Evolutionary conservation across 2,888 invertebrate species (phyloP).

Genomic region (Papilio elwesi): DNA sequence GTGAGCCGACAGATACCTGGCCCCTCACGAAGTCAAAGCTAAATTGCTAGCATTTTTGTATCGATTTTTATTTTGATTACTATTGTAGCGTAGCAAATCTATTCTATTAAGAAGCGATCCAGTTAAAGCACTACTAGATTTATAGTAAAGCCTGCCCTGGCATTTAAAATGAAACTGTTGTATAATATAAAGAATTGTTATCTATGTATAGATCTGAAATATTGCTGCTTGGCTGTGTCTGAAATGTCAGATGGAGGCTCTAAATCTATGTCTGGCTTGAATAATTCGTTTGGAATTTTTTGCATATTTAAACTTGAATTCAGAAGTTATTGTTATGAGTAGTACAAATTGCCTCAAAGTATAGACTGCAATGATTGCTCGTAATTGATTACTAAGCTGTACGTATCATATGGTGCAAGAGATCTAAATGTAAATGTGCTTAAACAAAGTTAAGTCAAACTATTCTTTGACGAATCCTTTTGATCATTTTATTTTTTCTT

Average conservation of each 20-base stretch:
- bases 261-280: slow-evolving; percentile 36
- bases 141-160: slow-evolving; percentile 38
- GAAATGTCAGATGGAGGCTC: slow-evolving; percentile 39
- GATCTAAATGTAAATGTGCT: too few species aligned
- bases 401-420: too few species aligned
- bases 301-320: slow-evolving; percentile 39
- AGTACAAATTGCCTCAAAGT: slow-evolving; percentile 16
- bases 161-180: slow-evolving; percentile 38
- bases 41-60: slow-evolving; percentile 54
- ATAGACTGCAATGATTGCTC: slow-evolving; percentile 10
- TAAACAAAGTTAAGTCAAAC: too few species aligned
- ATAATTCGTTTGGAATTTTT: slow-evolving; percentile 37
- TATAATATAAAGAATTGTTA: slow-evolving; percentile 40
- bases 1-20: slow-evolving; percentile 54
- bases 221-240: slow-evolving; percentile 35
- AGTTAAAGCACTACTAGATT: slow-evolving; percentile 36
- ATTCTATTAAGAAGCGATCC: slow-evolving; percentile 45
- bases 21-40: slow-evolving; percentile 52
- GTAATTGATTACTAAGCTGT: background rate
- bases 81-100: slow-evolving; percentile 50
- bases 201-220: slow-evolving; percentile 42
- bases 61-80: slow-evolving; percentile 50
- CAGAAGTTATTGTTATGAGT: slow-evolving; percentile 34
- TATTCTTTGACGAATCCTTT: too few species aligned
- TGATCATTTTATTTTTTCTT: too few species aligned